Percentiles rank a stretch among this genome's conserved stretches.
Evolutionary conservation across 37 sponge, comb jelly and placozoan genomes (phyloP).

Genomic region (Corticium candelabrum): DNA sequence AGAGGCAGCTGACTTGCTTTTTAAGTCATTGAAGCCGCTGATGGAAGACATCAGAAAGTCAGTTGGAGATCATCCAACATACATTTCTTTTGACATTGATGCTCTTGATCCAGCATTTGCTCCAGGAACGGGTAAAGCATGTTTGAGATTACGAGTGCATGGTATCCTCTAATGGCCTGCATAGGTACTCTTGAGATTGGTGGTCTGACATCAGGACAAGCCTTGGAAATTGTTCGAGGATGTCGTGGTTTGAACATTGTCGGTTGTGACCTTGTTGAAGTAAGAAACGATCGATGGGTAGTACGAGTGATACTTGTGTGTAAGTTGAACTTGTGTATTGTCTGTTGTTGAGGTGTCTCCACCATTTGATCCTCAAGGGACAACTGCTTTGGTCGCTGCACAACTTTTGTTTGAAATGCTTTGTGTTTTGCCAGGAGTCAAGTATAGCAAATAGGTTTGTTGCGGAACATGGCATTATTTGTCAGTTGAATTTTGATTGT

Average conservation of each 20-base stretch:
- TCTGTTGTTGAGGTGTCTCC: constrained; percentile 42
- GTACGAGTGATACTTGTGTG: not conserved
- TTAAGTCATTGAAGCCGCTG: constrained; percentile 45
- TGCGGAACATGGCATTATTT: no score
- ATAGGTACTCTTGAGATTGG: constrained; percentile 66
- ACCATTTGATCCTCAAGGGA: constrained; percentile 38
- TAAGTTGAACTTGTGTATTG: not conserved
- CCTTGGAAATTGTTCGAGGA: constrained; percentile 43
- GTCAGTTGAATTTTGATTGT: no score
- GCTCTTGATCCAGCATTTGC: constrained; percentile 51
- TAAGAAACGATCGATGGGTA: no score
- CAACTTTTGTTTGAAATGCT: constrained; percentile 67
- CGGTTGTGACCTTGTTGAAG: constrained; percentile 66
- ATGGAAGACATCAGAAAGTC: constrained; percentile 32
- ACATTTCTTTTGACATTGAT: constrained; percentile 68
- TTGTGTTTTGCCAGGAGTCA: constrained; percentile 59
- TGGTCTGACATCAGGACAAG: constrained; percentile 53
- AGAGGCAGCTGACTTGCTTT: constrained; percentile 30
- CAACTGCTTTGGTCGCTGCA: constrained; percentile 49
- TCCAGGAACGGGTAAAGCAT: constrained; percentile 56
- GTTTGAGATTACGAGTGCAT: not conserved
- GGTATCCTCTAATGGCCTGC: not conserved
- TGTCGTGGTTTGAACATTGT: constrained; percentile 50
- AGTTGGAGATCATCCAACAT: constrained; percentile 36
- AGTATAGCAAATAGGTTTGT: no score